phyloP scores from a whole-genome alignment of 2,797 vertebrate genomes.

The Esox lucius region DNA sequence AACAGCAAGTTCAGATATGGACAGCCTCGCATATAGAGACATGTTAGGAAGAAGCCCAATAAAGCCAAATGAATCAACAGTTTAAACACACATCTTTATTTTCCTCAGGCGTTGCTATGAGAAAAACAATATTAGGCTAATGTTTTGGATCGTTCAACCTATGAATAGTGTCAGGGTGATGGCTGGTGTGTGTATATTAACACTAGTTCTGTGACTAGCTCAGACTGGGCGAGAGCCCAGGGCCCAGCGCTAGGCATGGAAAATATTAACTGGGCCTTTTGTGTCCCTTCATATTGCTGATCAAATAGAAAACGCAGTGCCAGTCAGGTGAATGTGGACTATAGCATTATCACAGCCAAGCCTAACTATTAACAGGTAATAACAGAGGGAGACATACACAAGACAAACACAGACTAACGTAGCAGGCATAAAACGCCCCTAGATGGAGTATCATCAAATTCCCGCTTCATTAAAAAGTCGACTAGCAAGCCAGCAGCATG shows the following conservation, averaged over 20 bases:
- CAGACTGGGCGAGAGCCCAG: not conserved
- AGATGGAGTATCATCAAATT: no score
- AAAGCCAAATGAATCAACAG: not conserved
- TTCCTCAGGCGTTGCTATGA: conserved; percentile 44
- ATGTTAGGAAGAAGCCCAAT: conserved; percentile 5
- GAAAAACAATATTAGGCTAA: conserved; percentile 47
- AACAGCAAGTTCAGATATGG: conserved; percentile 38
- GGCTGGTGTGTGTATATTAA: not conserved
- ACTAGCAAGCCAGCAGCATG: no score
- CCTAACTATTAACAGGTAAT: conserved; percentile 21
- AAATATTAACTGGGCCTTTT: not conserved
- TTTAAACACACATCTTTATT: conserved; percentile 38
- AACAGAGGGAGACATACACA: not conserved
- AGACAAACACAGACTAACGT: conserved; percentile 7
- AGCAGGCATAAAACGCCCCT: no score
- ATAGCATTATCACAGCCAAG: conserved; percentile 5
- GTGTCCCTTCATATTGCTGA: not conserved
- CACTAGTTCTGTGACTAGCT: not conserved
- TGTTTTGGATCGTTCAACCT: conserved; percentile 30
- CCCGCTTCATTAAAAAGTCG: no score
- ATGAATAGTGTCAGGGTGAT: conserved; percentile 59
- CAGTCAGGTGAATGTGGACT: conserved; percentile 16
- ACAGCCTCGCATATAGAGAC: not conserved
- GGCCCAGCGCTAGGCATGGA: not conserved
- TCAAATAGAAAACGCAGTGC: conserved; percentile 7